Evolutionary conservation across 2,888 invertebrate species (phyloP).

Genomic region (Epinotia demarniana): DNA sequence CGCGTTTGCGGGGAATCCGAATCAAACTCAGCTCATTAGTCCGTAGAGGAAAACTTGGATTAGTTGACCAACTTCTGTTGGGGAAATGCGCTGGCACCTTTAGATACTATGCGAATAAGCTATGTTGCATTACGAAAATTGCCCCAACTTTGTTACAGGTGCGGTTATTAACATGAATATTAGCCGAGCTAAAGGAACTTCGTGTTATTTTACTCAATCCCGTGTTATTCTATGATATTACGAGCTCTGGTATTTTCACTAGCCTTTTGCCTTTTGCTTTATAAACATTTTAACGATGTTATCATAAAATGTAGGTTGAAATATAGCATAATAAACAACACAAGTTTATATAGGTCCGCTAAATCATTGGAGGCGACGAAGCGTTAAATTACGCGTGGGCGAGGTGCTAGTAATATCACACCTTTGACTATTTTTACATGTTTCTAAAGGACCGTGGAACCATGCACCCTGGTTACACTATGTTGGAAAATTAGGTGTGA

Average conservation of each 20-base stretch:
- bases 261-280: background rate
- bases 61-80: conserved; percentile 78
- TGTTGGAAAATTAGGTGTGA: no score
- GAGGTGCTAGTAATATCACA: no score
- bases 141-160: conserved; percentile 46
- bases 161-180: conserved; percentile 40
- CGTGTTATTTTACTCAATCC: conserved; percentile 25
- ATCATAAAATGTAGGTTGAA: no score
- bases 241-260: conserved; percentile 6
- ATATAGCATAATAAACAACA: no score
- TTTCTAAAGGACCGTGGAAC: no score
- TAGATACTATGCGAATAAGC: conserved; percentile 65
- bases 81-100: conserved; percentile 52
- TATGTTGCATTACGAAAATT: conserved; percentile 44
- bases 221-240: conserved; percentile 11
- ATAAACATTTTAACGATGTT: background rate
- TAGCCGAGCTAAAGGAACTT: conserved; percentile 34
- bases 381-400: no score
- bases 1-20: conserved; percentile 69
- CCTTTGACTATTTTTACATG: no score
- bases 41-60: conserved; percentile 82
- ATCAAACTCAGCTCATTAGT: conserved; percentile 83
- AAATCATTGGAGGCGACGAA: no score
- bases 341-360: no score
- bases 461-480: no score